Conservation (phyloP, 1,140 invertebrate species). For the Copidosoma floridanum region DNA sequence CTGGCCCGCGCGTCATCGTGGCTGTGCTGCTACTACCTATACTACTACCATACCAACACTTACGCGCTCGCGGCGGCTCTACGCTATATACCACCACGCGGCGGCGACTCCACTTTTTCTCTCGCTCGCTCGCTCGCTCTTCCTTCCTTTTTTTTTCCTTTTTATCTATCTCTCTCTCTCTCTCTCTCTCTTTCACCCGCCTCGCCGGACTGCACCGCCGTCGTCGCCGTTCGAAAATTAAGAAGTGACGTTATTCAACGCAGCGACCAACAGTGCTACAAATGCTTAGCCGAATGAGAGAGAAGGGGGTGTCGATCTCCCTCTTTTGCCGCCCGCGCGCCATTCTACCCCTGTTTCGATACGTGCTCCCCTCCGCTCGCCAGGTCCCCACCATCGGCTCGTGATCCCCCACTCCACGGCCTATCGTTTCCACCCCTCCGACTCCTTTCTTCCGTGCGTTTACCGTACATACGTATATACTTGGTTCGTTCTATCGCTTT, state of each 20-base stretch:
- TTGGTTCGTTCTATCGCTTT: too few relatives aligned
- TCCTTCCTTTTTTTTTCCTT: too few relatives aligned
- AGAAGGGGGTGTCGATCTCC: slow-evolving; percentile 29
- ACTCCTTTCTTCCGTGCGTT: too few relatives aligned
- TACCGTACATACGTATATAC: too few relatives aligned
- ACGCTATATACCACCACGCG: too few relatives aligned
- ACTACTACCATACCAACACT: too few relatives aligned
- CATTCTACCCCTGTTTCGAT: not conserved
- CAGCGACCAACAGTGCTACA: slow-evolving; percentile 54
- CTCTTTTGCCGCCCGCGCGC: slow-evolving; percentile 4
- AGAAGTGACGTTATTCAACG: slow-evolving; percentile 52
- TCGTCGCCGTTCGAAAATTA: slow-evolving; percentile 40
- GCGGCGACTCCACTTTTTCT: not conserved
- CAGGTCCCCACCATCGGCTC: not conserved
- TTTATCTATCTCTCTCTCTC: slow-evolving; percentile 5
- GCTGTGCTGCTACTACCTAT: slow-evolving; percentile 1
- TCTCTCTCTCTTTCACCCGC: slow-evolving; percentile 10
- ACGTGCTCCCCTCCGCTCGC: slow-evolving; percentile 9
- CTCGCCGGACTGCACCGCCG: too few relatives aligned
- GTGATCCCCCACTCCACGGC: not conserved
- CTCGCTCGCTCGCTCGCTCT: slow-evolving; percentile 9
- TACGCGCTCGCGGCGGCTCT: too few relatives aligned
- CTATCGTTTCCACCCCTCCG: too few relatives aligned
- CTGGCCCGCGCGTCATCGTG: slow-evolving; percentile 22
- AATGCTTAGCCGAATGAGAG: slow-evolving; percentile 38